Evolutionary conservation across 2,888 invertebrate species (phyloP), one percentile per base, ranked within the genome.

Genomic region (Biston stratarius): DNA sequence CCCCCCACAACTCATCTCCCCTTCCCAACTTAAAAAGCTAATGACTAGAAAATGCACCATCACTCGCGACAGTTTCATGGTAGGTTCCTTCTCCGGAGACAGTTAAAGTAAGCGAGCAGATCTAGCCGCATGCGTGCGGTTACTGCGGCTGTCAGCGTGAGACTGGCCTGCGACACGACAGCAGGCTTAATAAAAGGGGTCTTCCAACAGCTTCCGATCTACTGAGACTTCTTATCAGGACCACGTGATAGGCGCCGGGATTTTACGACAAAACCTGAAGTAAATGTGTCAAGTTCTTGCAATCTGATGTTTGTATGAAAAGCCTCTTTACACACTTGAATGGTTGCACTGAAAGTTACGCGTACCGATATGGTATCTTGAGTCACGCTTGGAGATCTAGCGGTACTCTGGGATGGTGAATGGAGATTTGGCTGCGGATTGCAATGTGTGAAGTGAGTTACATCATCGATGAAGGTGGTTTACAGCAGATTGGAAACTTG

Each of bases 81-180:
- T 73, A 86, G 79, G 70, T 86, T 87, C 71, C 88, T 83, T 74
- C 90, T 84, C 62, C 88, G 84, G 33, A 89, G 81, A 77, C 89
- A 88, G 76, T 88, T 90, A 79, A 90, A 90, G 68, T 90, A 91
- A 8, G 82, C 65, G 9, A 90, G 81, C 2, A 89, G 80, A 68
- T 90, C 87, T 73, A 90, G 88, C 81, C 85, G 82, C 92, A 91
- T 91, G 80, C 92, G 91, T 83, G 80, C 86, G 83, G 73, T 75
- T 69, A 61, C 62, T 49, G 61, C 76, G 79, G 66, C 78, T 69
- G 69, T 56, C 76, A 71, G 75, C 76, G 77, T 82, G 80, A 86
- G 79, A 91, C 90, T 91, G 88, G 53, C 24, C 7, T 53, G 45
- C 47, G 51, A 53, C 33, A n/a, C 38, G 48, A 6, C 33, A 11